A percentile compares a stretch with the other conserved stretches of the same genome.
Conservation (phyloP, 2,888 invertebrate species). For the Troilus luridus region DNA sequence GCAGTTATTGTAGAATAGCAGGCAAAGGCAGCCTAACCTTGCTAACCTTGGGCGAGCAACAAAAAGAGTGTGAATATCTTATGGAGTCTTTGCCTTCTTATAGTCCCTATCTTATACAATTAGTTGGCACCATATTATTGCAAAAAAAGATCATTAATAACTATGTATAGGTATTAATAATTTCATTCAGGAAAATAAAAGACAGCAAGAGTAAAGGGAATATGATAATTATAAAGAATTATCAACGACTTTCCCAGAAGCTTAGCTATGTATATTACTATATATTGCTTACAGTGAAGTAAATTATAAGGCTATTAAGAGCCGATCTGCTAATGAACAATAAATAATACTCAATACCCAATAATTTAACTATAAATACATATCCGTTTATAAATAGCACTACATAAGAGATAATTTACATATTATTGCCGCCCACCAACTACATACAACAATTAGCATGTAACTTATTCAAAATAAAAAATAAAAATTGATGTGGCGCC, state of each 20-base stretch:
- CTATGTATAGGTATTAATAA: too few relatives aligned
- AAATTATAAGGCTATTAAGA: background rate
- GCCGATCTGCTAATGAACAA: background rate
- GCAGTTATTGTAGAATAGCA: background rate
- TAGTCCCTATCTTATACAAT: background rate
- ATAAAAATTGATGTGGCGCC: too few relatives aligned
- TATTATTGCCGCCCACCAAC: background rate
- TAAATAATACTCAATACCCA: background rate
- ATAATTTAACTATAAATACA: background rate
- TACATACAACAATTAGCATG: too few relatives aligned
- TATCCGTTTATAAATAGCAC: background rate
- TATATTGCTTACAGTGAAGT: background rate
- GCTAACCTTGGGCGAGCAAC: background rate
- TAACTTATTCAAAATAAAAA: too few relatives aligned
- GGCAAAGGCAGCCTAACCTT: background rate
- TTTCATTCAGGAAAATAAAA: too few relatives aligned
- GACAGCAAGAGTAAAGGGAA: too few relatives aligned
- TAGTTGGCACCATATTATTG: background rate
- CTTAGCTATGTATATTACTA: background rate
- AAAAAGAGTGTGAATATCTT: background rate
- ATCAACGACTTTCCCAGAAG: background rate
- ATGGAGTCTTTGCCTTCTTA: background rate
- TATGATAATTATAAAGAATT: background rate
- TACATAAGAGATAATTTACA: background rate
- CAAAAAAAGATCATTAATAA: background rate